These are phyloP conservation scores for Sphaeramia orbicularis DNA, from an alignment of 2,797 vertebrate genomes.

Conservation along the genomic window DNA sequence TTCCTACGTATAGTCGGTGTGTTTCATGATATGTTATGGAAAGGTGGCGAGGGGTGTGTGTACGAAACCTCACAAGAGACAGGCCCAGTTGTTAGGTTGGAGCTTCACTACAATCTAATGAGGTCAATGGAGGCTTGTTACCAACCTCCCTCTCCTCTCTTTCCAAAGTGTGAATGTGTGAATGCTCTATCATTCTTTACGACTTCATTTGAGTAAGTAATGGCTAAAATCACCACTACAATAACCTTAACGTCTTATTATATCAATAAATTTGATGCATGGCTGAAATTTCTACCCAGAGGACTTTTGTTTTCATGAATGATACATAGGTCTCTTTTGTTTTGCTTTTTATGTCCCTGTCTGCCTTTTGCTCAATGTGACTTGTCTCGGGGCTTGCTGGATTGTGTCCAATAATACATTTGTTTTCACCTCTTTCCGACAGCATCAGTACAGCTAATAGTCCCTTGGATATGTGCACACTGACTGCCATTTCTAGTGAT, in stretches of 20 bases:
- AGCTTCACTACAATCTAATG: conserved; percentile 70
- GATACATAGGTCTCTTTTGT: conserved; percentile 32
- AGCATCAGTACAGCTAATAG: conserved; percentile 21
- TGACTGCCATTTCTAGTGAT: conserved; percentile 25
- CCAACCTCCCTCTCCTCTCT: conserved; percentile 32
- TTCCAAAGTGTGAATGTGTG: conserved; percentile 14
- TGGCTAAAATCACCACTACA: conserved; percentile 31
- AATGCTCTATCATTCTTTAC: conserved; percentile 32
- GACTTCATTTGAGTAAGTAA: conserved; percentile 49
- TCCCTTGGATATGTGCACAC: conserved; percentile 26
- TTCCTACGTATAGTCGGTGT: conserved; percentile 18
- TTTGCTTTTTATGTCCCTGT: conserved; percentile 13
- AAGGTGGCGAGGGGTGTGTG: conserved; percentile 32
- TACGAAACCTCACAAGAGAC: conserved; percentile 66
- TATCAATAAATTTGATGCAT: conserved; percentile 51
- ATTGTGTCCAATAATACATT: conserved; percentile 33
- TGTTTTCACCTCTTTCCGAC: conserved; percentile 38
- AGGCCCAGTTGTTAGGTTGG: conserved; percentile 68
- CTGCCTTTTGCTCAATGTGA: conserved; percentile 8
- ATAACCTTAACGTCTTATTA: conserved; percentile 56
- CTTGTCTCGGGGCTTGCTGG: conserved; percentile 29
- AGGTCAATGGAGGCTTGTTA: conserved; percentile 76
- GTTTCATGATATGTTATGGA: conserved; percentile 50
- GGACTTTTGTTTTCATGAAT: conserved; percentile 15
- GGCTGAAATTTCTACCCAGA: conserved; percentile 6